Conservation (phyloP, 2,797 vertebrate species). For the Callimico goeldii region DNA sequence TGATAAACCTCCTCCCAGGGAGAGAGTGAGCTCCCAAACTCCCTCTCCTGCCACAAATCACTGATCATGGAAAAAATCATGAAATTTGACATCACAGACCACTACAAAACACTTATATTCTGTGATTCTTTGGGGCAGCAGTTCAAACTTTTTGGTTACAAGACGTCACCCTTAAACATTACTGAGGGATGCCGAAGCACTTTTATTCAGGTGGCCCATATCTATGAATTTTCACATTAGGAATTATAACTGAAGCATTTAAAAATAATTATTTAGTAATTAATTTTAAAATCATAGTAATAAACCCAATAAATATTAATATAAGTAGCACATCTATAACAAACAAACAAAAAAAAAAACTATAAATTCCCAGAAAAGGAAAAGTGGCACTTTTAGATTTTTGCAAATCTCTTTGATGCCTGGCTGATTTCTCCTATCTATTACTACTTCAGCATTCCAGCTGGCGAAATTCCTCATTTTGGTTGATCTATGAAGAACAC, state of each 20-base stretch:
- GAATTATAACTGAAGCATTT: slow-evolving; percentile 18
- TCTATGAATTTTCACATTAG: background rate
- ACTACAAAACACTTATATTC: background rate
- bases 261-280: slow-evolving; percentile 20
- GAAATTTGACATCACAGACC: background rate
- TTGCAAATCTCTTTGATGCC: background rate
- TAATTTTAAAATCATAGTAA: slow-evolving; percentile 34
- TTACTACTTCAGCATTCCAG: background rate
- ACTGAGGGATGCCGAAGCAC: background rate
- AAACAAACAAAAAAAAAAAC: background rate
- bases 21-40: background rate
- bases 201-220: background rate
- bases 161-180: background rate
- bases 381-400: background rate
- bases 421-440: background rate
- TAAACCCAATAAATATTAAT: background rate
- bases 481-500: background rate
- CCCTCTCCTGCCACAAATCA: background rate
- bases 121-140: background rate
- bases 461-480: background rate
- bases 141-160: background rate
- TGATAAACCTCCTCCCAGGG: no score
- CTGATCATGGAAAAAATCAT: background rate
- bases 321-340: background rate
- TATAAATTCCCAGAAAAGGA: background rate